Base-by-base conservation (phyloP, 2,113 vertebrate genomes). In the Rhinolophus sinicus region DNA sequence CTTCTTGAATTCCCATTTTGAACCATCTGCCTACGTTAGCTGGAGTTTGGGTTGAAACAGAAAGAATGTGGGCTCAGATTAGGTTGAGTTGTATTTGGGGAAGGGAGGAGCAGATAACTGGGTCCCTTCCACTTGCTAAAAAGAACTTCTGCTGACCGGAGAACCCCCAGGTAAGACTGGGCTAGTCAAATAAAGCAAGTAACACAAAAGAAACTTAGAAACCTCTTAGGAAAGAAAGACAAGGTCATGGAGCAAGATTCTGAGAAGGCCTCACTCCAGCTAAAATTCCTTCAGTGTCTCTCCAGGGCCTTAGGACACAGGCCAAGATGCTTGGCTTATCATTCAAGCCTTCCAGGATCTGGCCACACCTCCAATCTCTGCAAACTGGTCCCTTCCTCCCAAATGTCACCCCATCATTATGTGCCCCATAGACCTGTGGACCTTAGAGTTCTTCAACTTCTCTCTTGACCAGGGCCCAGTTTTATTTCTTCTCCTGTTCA, bases 1-100 rank as follows among this genome's bases (percentile, higher is more conserved):
- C 60, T 85, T 93, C 30, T 47, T 84, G 13, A 88, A 38, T 85
- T 93, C 88, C 94, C 54, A 28, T 92, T 95, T 87, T 76, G 30
- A 83, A 97, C 87, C 83, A 82, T 87, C 95, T 96, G 52, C 44
- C 90, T 92, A 87, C 76, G 76, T 93, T 93, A 88, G 67, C n/a
- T 89, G 65, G 62, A 87, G 70, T 92, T 95, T 83, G 67, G 80
- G 65, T 94, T 97, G 92, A 87, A 95, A 95, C 3, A 85, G 47
- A 26, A 92, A 65, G 90, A 85, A 87, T 65, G 58, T 90, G 35
- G 69, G 62, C 65, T 89, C 62, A 10, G 67, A 11, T 81, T 89
- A 69, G 72, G 35, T 44, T 73, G 67, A 93, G 18, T 10, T 91
- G 64, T 18, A 89, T 96, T 93, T 86, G 72, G 38, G 35, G 44